A percentile compares a stretch with the other conserved stretches of the same genome.
These are phyloP conservation scores for Lontra canadensis DNA, from an alignment of 2,113 vertebrate species.

Conservation along the genomic window DNA sequence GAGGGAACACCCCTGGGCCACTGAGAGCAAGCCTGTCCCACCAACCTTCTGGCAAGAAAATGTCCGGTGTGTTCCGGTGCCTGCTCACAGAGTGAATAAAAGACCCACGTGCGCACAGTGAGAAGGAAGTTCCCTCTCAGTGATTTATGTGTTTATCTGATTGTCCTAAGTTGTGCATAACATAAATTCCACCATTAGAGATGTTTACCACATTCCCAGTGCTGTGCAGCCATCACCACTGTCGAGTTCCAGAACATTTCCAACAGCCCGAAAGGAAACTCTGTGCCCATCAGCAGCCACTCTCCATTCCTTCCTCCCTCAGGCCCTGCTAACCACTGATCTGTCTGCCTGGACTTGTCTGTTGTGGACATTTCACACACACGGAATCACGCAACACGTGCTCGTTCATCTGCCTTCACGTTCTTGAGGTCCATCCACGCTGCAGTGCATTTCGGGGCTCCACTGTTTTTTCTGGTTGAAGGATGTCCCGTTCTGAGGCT, in stretches of 20 bases:
- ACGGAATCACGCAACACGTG: rapidly evolving
- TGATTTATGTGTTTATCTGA: neutral
- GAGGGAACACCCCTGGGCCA: neutral
- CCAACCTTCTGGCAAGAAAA: too few relatives aligned
- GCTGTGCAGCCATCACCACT: neutral
- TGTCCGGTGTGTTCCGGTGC: rapidly evolving
- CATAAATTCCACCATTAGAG: neutral
- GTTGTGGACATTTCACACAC: neutral
- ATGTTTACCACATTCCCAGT: neutral
- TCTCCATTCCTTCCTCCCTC: too few relatives aligned
- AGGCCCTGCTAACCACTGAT: neutral
- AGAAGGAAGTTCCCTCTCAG: neutral
- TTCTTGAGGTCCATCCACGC: too few relatives aligned
- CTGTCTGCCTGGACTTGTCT: neutral
- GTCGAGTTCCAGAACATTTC: neutral
- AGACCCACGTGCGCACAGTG: too few relatives aligned
- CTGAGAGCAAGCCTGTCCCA: neutral
- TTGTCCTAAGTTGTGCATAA: neutral
- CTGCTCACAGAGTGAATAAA: neutral
- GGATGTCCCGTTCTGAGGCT: neutral
- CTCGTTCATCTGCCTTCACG: neutral
- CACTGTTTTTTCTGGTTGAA: neutral
- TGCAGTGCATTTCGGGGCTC: neutral
- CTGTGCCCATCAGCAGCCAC: neutral
- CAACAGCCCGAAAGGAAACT: neutral